Evolutionary conservation across 2,888 invertebrate species (phyloP).

Genomic region (Sisyra terminalis): DNA sequence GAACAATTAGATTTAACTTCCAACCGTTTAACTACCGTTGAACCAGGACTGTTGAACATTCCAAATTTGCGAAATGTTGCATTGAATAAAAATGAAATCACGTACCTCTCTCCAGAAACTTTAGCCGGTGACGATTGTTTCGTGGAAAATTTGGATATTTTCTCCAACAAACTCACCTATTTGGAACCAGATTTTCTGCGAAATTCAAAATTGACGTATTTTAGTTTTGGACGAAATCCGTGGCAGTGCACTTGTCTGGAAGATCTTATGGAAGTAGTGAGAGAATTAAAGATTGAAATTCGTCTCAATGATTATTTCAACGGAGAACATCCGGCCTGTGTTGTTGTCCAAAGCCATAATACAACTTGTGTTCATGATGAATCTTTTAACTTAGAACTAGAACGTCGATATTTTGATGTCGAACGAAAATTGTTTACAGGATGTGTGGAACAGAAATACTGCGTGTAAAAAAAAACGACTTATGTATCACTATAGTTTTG

Average conservation of each 20-base stretch:
- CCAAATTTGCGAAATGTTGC: neutral
- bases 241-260: neutral
- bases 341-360: slow-evolving; percentile 9
- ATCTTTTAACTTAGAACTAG: neutral
- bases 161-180: neutral
- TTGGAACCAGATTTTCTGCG: neutral
- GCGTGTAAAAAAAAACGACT: too few relatives aligned
- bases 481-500: too few relatives aligned
- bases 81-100: neutral
- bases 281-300: neutral
- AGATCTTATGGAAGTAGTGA: neutral
- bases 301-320: neutral
- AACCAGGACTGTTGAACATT: neutral
- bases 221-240: slow-evolving; percentile 4
- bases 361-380: slow-evolving; percentile 12
- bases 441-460: too few relatives aligned
- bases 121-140: neutral
- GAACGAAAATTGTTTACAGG: too few relatives aligned
- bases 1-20: slow-evolving; percentile 14
- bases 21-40: slow-evolving; percentile 13
- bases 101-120: neutral
- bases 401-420: too few relatives aligned
- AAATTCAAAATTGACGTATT: neutral
- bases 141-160: neutral
- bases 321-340: neutral